Base-by-base conservation (phyloP, 2,888 invertebrate genomes). In the Cataglyphis livida region DNA sequence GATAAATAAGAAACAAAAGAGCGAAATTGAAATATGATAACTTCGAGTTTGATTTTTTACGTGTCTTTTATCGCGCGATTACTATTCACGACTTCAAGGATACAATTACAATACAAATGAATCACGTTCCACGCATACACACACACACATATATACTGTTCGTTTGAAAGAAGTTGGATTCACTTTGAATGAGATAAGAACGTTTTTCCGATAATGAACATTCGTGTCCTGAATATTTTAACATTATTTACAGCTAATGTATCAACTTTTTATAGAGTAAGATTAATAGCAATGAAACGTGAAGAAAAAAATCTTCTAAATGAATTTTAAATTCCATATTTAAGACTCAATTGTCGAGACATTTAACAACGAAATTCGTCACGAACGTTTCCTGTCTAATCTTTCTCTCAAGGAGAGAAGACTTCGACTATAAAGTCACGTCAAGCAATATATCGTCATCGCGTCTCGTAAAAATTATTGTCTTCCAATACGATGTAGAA, bases 131-230 rank as follows among this genome's bases (percentile, higher is more conserved):
- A 9, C 38, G 2, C 38, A 38, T 9, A 38, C 38, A 9, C 38
- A 41, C 4, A 44, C 41, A 44, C 41, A 44, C 12, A 44, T 2
- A 10, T 10, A 41, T 15, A 54, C 35, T 51, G 51, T 5, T 35
- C 12, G 21, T 35, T 51, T n/a, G 10, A 35, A 35, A 65, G 41
- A 10, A 74, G 12, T 64, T 18, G 15, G 21, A 38, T 74, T 57
- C 44, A 74, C 48, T 62, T 25, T 5, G 10, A 18, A 48, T 9
- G 57, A 64, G 62, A 64, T 75, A 64, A 75, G 62, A 48, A 25
- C 48, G 44, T 32, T 48, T 44, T 21, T 10, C 3, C 12, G 32
- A 35, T 35, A 32, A 74, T 15, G 51, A 44, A 48, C 28, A 48
- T 48, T 68, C 21, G 15, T 48, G 21, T 28, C 10, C 21, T 21